Base-by-base conservation (phyloP, 2,888 invertebrate species). In the Trachelus tabidus region DNA sequence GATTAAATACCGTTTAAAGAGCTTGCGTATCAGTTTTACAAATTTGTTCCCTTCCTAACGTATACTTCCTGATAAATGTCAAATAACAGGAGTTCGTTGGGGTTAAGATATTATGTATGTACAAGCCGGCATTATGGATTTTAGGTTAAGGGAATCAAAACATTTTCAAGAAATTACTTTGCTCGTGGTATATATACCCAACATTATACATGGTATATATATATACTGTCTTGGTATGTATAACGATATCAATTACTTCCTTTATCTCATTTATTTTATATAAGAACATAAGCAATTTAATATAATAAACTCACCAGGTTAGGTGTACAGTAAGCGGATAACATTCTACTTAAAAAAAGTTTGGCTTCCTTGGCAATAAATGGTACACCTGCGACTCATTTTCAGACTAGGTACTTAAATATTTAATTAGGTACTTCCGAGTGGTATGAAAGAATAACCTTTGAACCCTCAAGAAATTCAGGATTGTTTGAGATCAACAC, bases 361-460 rank as follows among this genome's bases (percentile, higher is more conserved):
- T 74, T 6, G 15, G 31, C 11, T 40, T 68, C 30, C 35, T 11
- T 68, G 23, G 34, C 9, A 15, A 69, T 81, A 81, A 80, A 79
- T 77, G 80, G 75, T 77, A 73, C 11, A 56, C 56, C 31, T 73
- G 76, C 71, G 23, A 56, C 23, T 56, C 56, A 56, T 9, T 56
- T 56, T 23, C 56, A 1, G 2, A 73, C 68, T 73, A 73, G 33
- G 69, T 35, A 68, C 23, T 35, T 30, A 34, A 56, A 23, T 23
- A 73, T n/a, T 73, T 35, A 15, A 34, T 68, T 73, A n/a, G 71
- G 69, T 76, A 40, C 31, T 34, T 30, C 34, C 12, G 12, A 11
- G 15, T 68, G 68, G 77, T 31, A 34, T n/a, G 31, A 77, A 31
- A 33, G 11, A 68, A 31, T 68, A 23, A 23, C 56, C 56, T 56